phyloP scores from a whole-genome alignment of 2,797 vertebrate genomes.

The Tragopan temminckii region DNA sequence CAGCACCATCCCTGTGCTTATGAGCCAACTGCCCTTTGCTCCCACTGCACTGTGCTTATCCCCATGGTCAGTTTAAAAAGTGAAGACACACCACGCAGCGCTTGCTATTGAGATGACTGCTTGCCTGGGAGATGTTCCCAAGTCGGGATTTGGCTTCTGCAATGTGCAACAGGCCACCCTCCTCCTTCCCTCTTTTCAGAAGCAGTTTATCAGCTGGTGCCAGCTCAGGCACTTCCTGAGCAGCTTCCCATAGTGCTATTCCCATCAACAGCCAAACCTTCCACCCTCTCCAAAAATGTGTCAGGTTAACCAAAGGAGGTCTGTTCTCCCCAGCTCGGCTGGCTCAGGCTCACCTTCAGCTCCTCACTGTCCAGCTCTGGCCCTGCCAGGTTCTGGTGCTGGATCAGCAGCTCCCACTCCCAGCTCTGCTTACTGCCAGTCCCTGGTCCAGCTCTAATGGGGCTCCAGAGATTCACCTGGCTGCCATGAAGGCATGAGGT shows the following conservation, averaged over 20 bases:
- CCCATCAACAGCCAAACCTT: neutral
- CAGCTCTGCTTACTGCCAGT: neutral
- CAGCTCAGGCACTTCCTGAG: neutral
- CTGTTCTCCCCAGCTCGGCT: neutral
- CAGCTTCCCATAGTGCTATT: neutral
- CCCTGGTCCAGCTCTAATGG: neutral
- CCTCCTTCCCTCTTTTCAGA: neutral
- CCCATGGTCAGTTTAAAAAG: neutral
- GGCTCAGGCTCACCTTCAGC: neutral
- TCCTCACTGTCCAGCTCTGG: rapidly evolving
- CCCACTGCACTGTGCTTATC: neutral
- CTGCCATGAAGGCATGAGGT: neutral
- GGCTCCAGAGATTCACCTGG: neutral
- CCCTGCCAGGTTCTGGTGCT: neutral
- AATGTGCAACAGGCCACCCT: neutral
- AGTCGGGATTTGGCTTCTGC: neutral
- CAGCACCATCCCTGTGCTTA: rapidly evolving
- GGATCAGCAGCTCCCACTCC: neutral
- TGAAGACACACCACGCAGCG: neutral
- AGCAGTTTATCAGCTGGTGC: rapidly evolving
- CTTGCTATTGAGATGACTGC: neutral
- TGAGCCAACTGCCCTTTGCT: rapidly evolving
- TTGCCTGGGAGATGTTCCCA: neutral
- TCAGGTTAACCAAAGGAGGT: neutral
- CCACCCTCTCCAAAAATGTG: neutral